Evolutionary conservation across 2,113 vertebrate species (phyloP).

Genomic region (Ameiurus melas): DNA sequence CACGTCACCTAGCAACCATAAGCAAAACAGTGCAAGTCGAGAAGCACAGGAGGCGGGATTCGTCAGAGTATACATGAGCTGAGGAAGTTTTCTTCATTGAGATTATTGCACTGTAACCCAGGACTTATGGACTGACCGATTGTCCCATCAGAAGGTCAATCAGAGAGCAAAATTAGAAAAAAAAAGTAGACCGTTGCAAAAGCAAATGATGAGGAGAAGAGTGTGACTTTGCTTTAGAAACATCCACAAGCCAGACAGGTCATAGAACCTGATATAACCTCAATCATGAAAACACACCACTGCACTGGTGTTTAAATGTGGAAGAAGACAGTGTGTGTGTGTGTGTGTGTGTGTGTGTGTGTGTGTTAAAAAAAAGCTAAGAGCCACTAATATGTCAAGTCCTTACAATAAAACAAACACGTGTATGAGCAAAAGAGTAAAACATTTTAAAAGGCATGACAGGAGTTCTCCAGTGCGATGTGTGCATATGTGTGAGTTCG

Average conservation of each 20-base stretch:
- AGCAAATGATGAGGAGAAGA: background rate
- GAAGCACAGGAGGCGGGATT: background rate
- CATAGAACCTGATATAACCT: background rate
- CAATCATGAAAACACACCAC: background rate
- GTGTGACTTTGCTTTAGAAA: background rate
- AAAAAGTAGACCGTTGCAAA: too few species aligned
- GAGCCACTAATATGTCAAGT: background rate
- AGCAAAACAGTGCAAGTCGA: background rate
- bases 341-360: background rate
- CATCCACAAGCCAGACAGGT: background rate
- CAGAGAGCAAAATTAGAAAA: background rate
- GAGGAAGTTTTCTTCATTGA: background rate
- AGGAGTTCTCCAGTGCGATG: constrained; percentile 21
- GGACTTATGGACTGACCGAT: too few species aligned
- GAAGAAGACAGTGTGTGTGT: background rate
- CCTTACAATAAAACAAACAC: background rate
- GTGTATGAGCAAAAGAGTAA: background rate
- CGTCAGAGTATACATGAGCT: background rate
- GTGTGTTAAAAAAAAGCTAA: background rate
- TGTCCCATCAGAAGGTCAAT: background rate
- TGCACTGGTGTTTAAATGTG: background rate
- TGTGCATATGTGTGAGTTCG: background rate
- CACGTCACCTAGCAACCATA: background rate
- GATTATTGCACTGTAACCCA: background rate
- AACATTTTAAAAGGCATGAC: background rate